Evolutionary conservation across 2,113 vertebrate species (phyloP), one percentile per base, ranked within the genome.

Genomic region (Siniperca knerii): DNA sequence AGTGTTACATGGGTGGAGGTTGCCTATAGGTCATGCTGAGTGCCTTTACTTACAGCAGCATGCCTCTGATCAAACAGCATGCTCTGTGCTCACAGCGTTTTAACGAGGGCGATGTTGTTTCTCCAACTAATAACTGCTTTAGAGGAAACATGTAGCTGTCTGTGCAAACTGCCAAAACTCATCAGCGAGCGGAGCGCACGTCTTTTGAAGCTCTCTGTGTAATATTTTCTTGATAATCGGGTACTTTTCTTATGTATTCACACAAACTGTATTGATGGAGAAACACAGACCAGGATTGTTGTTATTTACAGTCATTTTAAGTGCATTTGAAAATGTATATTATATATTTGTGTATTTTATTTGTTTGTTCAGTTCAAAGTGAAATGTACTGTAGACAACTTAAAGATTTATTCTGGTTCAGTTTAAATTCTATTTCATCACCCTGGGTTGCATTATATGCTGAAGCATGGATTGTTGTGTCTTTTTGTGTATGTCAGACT

Each of bases 11-110:
- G 46, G 55, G 54, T 50, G 42, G 50, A 66, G 71, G 78, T 79
- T 11, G 40, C 70, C 68, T n/a, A 3, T 1, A 58, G 86, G 81
- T 61, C 66, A 46, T 66, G 82, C 71, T 91, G 90, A 93, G 92
- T 93, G 90, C 93, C 94, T 93, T 93, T 77, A 55, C 71, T 83
- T 87, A 71, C 80, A 83, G 85, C 79, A 82, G 83, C 88, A 85
- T 84, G 82, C 75, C 52, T 83, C 78, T 29, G 50, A 85, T 85
- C 62, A n/a, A 77, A 67, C 89, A 78, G 75, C 84, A 71, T 78
- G 78, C 76, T 77, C 55, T 52, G 58, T n/a, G 33, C 77, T 61
- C 78, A 76, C n/a, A 6, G 48, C 64, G 29, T 68, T 11, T 67
- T 58, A 60, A 74, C 9, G 2, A 70, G 66, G 72, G 35, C 44